Evolutionary conservation across 2,797 vertebrate genomes (phyloP), one percentile per base, ranked within the genome.

Genomic region (Darevskia mixta): DNA sequence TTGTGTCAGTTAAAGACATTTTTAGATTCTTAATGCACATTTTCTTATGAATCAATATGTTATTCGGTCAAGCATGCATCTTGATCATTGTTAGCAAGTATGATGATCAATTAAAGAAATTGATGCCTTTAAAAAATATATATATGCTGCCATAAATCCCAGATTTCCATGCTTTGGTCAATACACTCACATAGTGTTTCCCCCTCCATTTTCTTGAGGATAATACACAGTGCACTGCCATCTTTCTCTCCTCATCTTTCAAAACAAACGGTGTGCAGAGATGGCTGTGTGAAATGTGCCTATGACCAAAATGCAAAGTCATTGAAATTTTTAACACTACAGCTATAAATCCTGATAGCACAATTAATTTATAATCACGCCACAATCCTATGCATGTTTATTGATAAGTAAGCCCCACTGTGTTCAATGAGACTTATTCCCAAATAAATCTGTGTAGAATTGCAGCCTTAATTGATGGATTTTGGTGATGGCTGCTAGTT

Each of bases 51-150:
- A 76, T 17, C 7, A 9, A 29, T 23, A 38, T 85, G 23, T 20
- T 20, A 43, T 85, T n/a, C 64, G 72, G 8, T 10, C 49, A 76
- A 38, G 35, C 15, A 61, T 11, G 18, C 17, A 64, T 76, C 55
- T 23, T n/a, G 13, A n/a, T 64, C 23, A 27, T 41, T 83, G 67
- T 8, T 7, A 55, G 25, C 8, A 82, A 41, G n/a, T 73, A 43
- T 0, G 38, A 79, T 73, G 64, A 89, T 81, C 23, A 81, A 69
- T 86, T 82, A 29, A 61, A n/a, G 84, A 45, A 32, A 35, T 87
- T 69, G 73, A 23, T 76, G 18, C 18, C 23, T 73, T 23, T 9
- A 41, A 23, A 41, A 25, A 23, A 41, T 9, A 43, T 43, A 43
- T 43, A 43, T 43, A 43, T 17, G 38, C 8, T 8, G 20, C 4